Percentiles rank a stretch among this genome's conserved stretches.
phyloP scores from a whole-genome alignment of 2,888 invertebrate species.

The Ashinkailepas kermadecensis region DNA sequence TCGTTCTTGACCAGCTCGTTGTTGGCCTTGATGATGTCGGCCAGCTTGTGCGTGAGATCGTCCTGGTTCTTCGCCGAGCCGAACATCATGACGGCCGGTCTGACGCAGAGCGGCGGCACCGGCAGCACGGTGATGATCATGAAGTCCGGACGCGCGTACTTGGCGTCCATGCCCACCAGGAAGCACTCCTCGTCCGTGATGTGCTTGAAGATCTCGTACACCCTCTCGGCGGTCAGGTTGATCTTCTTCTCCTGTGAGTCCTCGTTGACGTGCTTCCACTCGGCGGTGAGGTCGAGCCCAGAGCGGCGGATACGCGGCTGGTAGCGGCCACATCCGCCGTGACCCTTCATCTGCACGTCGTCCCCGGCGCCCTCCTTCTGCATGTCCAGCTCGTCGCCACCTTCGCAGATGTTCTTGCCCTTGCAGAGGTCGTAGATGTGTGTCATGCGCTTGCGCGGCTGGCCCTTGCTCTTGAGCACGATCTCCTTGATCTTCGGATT shows the following conservation, averaged over 20 bases:
- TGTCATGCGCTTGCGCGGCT: conserved; percentile 85
- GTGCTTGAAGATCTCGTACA: conserved; percentile 93
- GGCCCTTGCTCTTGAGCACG: conserved; percentile 90
- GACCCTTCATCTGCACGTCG: conserved; percentile 54
- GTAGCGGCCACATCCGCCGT: conserved; percentile 96
- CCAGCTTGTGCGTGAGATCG: conserved; percentile 96
- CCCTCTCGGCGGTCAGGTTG: conserved; percentile 84
- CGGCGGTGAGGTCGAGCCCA: conserved; percentile 88
- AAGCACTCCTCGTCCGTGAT: conserved; percentile 92
- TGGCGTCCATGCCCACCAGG: conserved; percentile 91
- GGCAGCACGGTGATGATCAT: conserved; percentile 97
- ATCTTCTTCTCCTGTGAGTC: conserved; percentile 97
- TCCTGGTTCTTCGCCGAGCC: conserved; percentile 98
- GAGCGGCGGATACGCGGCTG: conserved; percentile 85
- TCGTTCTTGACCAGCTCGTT: conserved; percentile 93
- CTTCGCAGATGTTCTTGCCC: conserved; percentile 95
- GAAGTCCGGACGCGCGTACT: conserved; percentile 97
- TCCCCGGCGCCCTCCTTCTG: conserved; percentile 3
- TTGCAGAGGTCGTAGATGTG: conserved; percentile 98
- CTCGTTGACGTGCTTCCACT: conserved; percentile 98
- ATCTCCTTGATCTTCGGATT: conserved; percentile 88
- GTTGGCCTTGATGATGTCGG: conserved; percentile 96
- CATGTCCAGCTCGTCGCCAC: conserved; percentile 95
- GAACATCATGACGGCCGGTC: conserved; percentile 98
- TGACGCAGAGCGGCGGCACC: conserved; percentile 89